These are phyloP conservation scores for Stenolophus ochropezus DNA, from an alignment of 2,888 invertebrate genomes.

Conservation along the genomic window DNA sequence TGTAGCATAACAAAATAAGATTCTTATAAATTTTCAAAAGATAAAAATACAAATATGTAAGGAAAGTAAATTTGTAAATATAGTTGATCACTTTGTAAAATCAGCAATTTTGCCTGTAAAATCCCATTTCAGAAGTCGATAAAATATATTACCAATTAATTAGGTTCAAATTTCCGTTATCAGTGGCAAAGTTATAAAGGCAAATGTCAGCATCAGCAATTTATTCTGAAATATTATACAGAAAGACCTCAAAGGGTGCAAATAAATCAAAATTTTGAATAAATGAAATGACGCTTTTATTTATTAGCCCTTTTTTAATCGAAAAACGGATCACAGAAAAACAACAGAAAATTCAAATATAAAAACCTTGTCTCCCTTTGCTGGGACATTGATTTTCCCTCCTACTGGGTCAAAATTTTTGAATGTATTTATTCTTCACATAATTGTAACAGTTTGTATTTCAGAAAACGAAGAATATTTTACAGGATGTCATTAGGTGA, in stretches of 20 bases:
- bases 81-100: too few species aligned
- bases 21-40: too few species aligned
- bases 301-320: conserved; percentile 9
- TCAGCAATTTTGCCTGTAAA: neutral
- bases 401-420: too few species aligned
- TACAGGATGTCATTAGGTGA: too few species aligned
- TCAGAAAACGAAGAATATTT: too few species aligned
- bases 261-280: conserved; percentile 28
- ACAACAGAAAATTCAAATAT: neutral
- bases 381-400: too few species aligned
- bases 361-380: too few species aligned
- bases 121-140: neutral
- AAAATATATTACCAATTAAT: neutral
- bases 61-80: too few species aligned
- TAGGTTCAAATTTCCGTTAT: conserved; percentile 1
- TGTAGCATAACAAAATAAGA: too few species aligned
- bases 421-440: too few species aligned
- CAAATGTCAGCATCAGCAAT: conserved; percentile 12
- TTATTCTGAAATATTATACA: conserved; percentile 19
- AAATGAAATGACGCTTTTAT: neutral
- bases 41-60: too few species aligned
- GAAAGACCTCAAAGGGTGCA: conserved; percentile 11
- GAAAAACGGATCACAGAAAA: neutral
- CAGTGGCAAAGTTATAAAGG: neutral
- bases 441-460: too few species aligned